Base-by-base conservation (phyloP, 2,113 vertebrate species). In the Cyrtonyx montezumae region DNA sequence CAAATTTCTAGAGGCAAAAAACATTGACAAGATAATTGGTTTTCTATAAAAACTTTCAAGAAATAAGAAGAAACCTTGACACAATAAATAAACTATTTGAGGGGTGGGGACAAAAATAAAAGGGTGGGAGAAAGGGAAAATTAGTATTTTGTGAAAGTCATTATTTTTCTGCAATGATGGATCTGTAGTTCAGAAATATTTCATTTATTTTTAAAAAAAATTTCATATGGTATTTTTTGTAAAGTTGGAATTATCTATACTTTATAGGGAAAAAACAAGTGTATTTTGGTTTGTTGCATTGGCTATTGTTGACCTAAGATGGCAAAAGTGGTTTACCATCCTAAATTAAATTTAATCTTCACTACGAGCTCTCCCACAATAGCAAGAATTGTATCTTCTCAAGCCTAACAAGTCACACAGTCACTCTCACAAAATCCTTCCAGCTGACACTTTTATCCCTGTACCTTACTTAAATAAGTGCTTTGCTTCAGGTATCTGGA, bases 1-100 rank as follows among this genome's bases (percentile, higher is more conserved):
- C 25, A 96, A 82, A 95, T 95, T 96, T 97, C 91, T 91, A 74
- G 67, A 86, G 61, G 40, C 66, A 77, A 80, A 91, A 79, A 83
- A 79, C 48, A 79, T 63, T 62, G 80, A 79, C 2, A 5, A 75
- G 51, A 28, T 94, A 95, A 84, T 87, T 78, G 13, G 6, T 65
- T 96, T 97, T 83, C 86, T 82, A 68, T 51, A 69, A 80, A 95
- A 95, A 43, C 36, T 77, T 82, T 65, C 43, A 90, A 46, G 32
- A 78, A 9, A 20, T 43, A 58, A 94, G 40, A 80, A 94, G 89
- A 94, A 85, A 40, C 3, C 11, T 77, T 37, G 43, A 63, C 37
- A 51, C 80, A 84, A 59, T 68, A 96, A 88, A 83, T 37, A 71
- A 92, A 56, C 16, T 79, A 53, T 67, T 36, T 32, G 28, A 48